Percentiles rank a stretch among this genome's conserved stretches.
phyloP scores from a whole-genome alignment of 1,140 invertebrate species.

The Macrobrachium nipponense region DNA sequence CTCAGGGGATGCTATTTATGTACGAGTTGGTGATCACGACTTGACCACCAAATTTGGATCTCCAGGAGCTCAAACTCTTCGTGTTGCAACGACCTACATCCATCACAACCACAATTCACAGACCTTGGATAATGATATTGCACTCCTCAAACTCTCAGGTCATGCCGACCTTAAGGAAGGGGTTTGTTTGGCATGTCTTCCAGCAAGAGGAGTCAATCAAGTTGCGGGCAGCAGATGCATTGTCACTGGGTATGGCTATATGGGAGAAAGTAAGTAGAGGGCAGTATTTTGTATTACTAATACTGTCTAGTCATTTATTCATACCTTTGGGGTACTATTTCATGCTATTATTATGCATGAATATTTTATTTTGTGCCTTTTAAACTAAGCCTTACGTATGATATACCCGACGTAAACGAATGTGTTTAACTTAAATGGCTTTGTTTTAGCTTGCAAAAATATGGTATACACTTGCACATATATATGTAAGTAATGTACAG shows the following conservation, averaged over 20 bases:
- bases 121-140: constrained; percentile 96
- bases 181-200: constrained; percentile 86
- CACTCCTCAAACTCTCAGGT: constrained; percentile 89
- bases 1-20: constrained; percentile 90
- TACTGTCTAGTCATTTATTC: neutral
- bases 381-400: no score
- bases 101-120: constrained; percentile 97
- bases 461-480: no score
- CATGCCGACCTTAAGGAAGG: constrained; percentile 89
- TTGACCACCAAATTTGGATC: constrained; percentile 74
- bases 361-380: no score
- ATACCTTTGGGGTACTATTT: no score
- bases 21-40: constrained; percentile 93
- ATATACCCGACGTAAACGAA: no score
- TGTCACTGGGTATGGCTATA: constrained; percentile 93
- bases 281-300: neutral
- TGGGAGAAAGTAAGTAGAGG: constrained; percentile 84
- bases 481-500: no score
- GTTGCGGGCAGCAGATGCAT: constrained; percentile 89
- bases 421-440: no score
- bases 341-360: no score
- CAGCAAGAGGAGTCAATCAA: constrained; percentile 85
- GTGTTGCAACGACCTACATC: constrained; percentile 92
- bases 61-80: constrained; percentile 80
- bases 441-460: no score